A percentile compares a stretch with the other conserved stretches of the same genome.
Conservation (phyloP, 2,888 invertebrate species). For the Meandrusa payeni region DNA sequence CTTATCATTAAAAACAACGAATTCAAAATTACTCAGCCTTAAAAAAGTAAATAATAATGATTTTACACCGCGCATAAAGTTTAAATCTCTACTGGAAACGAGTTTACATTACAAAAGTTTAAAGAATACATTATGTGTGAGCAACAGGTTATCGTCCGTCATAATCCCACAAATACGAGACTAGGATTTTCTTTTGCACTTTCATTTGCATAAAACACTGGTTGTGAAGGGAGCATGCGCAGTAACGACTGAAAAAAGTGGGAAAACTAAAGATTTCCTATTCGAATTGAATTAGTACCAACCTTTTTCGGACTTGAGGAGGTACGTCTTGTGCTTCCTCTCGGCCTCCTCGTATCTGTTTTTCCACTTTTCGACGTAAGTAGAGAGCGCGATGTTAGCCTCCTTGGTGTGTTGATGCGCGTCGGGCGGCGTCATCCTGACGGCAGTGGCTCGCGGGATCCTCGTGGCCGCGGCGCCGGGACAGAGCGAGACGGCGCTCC, state of each 20-base stretch:
- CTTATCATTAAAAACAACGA: background rate
- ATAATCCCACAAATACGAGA: conserved; percentile 71
- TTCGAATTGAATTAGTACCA: conserved; percentile 49
- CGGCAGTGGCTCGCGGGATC: conserved; percentile 75
- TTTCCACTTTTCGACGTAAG: conserved; percentile 83
- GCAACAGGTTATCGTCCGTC: conserved; percentile 74
- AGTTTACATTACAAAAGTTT: conserved; percentile 52
- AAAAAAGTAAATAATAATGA: conserved; percentile 1
- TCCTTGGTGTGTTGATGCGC: conserved; percentile 72
- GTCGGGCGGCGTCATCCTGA: conserved; percentile 76
- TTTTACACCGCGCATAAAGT: conserved; percentile 8
- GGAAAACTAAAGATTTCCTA: conserved; percentile 38
- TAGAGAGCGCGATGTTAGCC: conserved; percentile 71
- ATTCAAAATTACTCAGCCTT: background rate
- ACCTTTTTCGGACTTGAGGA: conserved; percentile 87
- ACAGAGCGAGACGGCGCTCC: conserved; percentile 72
- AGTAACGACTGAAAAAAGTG: conserved; percentile 39
- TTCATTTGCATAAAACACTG: conserved; percentile 63
- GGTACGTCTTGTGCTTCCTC: conserved; percentile 83
- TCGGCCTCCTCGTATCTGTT: conserved; percentile 86
- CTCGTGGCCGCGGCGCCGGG: conserved; percentile 64
- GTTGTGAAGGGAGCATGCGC: conserved; percentile 62
- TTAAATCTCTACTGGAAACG: conserved; percentile 22
- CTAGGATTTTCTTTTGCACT: conserved; percentile 64
- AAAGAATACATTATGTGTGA: conserved; percentile 60